Evolutionary conservation across 2,113 vertebrate species (phyloP), one percentile per base, ranked within the genome.

Genomic region (Strix aluco): DNA sequence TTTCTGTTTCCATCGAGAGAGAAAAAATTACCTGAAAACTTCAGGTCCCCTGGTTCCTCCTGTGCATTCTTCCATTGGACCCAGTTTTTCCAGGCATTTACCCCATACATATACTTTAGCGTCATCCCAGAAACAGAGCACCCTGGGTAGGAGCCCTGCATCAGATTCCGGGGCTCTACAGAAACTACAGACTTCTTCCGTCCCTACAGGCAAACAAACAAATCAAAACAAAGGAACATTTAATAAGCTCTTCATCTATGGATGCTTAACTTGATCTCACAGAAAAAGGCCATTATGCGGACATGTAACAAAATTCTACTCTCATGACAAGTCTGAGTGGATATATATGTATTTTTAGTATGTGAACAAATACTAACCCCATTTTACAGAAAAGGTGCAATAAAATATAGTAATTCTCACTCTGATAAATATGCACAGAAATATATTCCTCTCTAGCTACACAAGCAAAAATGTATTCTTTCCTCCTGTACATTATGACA

Each of bases 41-140:
- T 98, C 30, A 98, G 98, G 67, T 98, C 98, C 96, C 98, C 98
- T 86, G 99, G 90, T 15, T 99, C 98, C 73, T 99, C 98, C 96
- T 99, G 99, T 42, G 98, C 92, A 4, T 99, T 99, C 92, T 99
- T 99, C 99, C 99, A 99, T 34, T 98, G 98, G 95, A 99, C 98
- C 99, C 99, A 99, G 90, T 98, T 98, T 97, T 98, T 99, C 99
- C 99, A 99, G 71, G 99, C 99, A 1, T 99, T 99, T 6, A 99
- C 98, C 30, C 99, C 99, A 3, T 99, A 99, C 96, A 99, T 98
- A 27, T 99, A 99, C 90, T 99, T 98, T 2, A 99, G 96, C n/a
- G 98, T 98, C 97, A 98, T 98, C 67, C 98, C 99, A 59, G 98
- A 97, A 38, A 98, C 98, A 27, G 98, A 98, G 71, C 98, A 98